These are phyloP conservation scores for Oasisia sp. DNA, from an alignment of 2,888 invertebrate genomes.

Conservation along the genomic window DNA sequence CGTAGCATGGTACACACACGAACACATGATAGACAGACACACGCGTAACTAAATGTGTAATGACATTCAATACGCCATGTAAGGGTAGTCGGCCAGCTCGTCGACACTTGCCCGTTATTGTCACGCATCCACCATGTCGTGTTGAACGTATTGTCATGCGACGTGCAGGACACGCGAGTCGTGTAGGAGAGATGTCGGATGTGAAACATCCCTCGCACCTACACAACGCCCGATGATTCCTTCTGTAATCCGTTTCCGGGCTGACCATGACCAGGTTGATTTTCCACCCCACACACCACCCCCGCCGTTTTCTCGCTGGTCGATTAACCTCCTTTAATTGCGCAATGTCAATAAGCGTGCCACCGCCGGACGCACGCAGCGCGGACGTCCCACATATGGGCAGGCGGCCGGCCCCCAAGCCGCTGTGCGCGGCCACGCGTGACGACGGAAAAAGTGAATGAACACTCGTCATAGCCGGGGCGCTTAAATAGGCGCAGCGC, in stretches of 20 bases:
- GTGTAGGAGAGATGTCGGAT: constrained; percentile 5
- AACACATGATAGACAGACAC: neutral
- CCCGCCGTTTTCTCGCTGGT: neutral
- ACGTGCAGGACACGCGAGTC: neutral
- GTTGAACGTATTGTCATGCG: neutral
- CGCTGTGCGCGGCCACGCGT: neutral
- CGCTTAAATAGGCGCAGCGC: constrained; percentile 3
- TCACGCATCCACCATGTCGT: neutral
- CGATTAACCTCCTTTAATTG: neutral
- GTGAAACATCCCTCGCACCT: neutral
- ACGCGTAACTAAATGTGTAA: constrained; percentile 8
- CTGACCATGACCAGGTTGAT: neutral
- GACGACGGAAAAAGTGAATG: neutral
- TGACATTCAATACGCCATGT: neutral
- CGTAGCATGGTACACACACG: neutral
- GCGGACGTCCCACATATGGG: neutral
- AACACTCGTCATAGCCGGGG: neutral
- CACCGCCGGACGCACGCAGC: neutral
- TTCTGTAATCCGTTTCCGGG: neutral
- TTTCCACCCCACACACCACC: neutral
- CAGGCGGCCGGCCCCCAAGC: neutral
- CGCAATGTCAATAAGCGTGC: neutral
- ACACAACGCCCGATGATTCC: neutral
- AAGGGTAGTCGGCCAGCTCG: neutral
- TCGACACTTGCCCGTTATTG: neutral